Conservation (phyloP, 2,888 invertebrate species). For the Cephus sareptanus region DNA sequence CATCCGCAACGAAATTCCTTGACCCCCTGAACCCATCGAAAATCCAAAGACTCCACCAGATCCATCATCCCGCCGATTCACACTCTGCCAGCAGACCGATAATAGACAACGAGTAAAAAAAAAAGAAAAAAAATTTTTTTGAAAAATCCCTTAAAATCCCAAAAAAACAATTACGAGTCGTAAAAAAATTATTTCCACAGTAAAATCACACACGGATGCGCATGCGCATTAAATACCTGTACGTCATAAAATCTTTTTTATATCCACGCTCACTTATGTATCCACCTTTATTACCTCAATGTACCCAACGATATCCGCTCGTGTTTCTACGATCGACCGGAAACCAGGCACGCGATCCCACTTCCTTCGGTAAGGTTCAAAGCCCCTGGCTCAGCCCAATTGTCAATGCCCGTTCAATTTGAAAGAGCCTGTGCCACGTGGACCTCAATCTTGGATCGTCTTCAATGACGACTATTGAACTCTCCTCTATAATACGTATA, state of each 20-base stretch:
- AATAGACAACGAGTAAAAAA: background rate
- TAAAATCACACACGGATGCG: background rate
- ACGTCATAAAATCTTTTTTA: background rate
- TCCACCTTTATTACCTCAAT: background rate
- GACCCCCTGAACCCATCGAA: background rate
- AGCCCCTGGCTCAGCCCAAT: slow-evolving; percentile 4
- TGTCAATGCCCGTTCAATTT: background rate
- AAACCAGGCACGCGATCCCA: slow-evolving; percentile 2
- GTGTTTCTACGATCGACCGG: background rate
- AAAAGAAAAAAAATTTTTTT: no score
- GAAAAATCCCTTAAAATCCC: no score
- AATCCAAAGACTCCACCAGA: background rate
- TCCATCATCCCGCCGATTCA: background rate
- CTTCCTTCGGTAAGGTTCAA: slow-evolving; percentile 8
- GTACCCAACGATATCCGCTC: background rate
- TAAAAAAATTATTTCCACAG: background rate
- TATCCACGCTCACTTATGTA: background rate
- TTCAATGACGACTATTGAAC: background rate
- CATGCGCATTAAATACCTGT: background rate
- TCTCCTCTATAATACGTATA: background rate
- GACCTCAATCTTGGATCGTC: background rate
- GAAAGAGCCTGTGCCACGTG: background rate
- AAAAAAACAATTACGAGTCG: no score
- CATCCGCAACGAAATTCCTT: background rate
- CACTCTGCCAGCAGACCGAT: background rate